Evolutionary conservation across 2,113 vertebrate species (phyloP).

Genomic region (Clarias gariepinus): DNA sequence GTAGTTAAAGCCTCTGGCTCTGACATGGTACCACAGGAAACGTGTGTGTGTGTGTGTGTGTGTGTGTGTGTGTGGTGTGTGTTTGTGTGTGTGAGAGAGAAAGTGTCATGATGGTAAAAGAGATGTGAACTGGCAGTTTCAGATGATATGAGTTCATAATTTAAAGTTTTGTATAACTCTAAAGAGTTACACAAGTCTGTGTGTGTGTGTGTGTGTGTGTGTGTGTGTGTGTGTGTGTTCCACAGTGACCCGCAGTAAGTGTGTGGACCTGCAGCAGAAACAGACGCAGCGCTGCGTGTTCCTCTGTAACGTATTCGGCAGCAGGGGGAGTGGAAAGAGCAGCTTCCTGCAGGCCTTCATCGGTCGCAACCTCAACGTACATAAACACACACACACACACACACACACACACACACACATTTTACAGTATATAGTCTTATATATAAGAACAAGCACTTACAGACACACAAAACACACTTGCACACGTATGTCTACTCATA

Average conservation of each 20-base stretch:
- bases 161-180: too few species aligned
- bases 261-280: constrained; percentile 95
- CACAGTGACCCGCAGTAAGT: constrained; percentile 94
- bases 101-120: not conserved
- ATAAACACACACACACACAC: not conserved
- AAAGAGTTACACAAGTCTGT: not conserved
- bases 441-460: not conserved
- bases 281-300: constrained; percentile 96
- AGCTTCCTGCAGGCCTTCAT: constrained; percentile 92
- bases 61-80: not conserved
- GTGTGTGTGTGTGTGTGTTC: constrained; percentile 36
- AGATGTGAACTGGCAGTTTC: not conserved
- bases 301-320: constrained; percentile 91
- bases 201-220: not conserved
- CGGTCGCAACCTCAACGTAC: constrained; percentile 85
- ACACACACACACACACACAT: not conserved
- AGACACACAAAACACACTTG: not conserved
- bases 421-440: too few species aligned
- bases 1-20: not conserved
- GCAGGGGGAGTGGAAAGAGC: constrained; percentile 86
- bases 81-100: not conserved
- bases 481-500: not conserved
- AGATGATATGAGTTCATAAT: too few species aligned
- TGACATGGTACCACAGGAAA: not conserved
- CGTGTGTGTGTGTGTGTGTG: not conserved